These are phyloP conservation scores for Cervus canadensis DNA, from an alignment of 2,113 vertebrate genomes.

Conservation along the genomic window DNA sequence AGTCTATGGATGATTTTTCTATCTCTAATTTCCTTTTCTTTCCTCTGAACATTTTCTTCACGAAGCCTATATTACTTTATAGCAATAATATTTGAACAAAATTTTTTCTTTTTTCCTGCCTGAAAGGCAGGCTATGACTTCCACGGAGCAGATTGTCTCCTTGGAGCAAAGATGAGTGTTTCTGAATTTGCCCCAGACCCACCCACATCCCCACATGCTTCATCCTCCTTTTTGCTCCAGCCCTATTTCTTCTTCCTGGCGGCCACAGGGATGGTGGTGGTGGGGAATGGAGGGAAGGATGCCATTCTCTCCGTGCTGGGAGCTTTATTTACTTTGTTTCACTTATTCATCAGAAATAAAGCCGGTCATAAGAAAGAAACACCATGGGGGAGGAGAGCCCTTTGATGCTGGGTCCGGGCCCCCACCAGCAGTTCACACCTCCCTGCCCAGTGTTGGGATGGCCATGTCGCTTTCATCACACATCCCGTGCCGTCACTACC, in stretches of 20 bases:
- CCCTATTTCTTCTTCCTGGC: neutral
- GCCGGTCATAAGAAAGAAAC: neutral
- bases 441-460: accelerated
- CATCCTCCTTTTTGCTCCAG: neutral
- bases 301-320: neutral
- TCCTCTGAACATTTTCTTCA: slow-evolving; percentile 16
- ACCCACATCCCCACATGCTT: neutral
- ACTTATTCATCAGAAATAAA: neutral
- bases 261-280: neutral
- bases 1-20: neutral
- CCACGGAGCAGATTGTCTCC: neutral
- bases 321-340: neutral
- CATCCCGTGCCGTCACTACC: accelerated
- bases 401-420: neutral
- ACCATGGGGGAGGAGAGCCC: accelerated
- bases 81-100: slow-evolving; percentile 3
- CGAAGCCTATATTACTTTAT: neutral
- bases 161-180: neutral
- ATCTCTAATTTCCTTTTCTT: slow-evolving; percentile 43
- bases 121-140: neutral
- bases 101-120: neutral
- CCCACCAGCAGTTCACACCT: neutral
- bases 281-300: neutral
- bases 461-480: accelerated
- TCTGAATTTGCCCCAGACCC: neutral